Evolutionary conservation across 2,797 vertebrate genomes (phyloP).

Genomic region (Argya squamiceps): DNA sequence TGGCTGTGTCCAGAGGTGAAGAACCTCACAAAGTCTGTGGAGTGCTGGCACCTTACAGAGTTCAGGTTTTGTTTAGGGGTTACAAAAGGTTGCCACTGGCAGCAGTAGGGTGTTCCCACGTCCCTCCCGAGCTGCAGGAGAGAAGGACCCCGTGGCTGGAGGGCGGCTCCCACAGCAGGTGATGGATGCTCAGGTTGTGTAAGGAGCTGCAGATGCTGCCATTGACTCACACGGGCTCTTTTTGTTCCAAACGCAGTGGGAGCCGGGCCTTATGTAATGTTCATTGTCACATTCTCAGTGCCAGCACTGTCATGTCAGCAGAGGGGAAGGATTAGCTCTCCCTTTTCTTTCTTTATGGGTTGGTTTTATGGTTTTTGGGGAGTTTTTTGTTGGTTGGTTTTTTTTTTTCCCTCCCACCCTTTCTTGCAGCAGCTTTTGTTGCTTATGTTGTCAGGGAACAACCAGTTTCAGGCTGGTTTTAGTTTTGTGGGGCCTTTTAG

Average conservation of each 20-base stretch:
- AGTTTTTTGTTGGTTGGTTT: too few species aligned
- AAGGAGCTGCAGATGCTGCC: constrained; percentile 10
- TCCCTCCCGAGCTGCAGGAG: neutral
- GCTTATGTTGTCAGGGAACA: neutral
- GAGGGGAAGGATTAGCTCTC: constrained; percentile 38
- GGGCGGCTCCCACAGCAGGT: neutral
- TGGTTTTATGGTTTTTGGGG: neutral
- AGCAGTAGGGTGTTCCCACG: neutral
- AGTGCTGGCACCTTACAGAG: fast-evolving
- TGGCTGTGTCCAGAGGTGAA: neutral
- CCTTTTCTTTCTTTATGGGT: neutral
- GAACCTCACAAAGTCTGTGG: neutral
- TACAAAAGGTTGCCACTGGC: fast-evolving
- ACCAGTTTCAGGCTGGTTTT: neutral
- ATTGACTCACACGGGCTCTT: neutral
- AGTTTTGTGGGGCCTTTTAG: neutral
- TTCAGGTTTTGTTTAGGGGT: neutral
- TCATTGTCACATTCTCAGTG: constrained; percentile 38
- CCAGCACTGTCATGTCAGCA: constrained; percentile 16
- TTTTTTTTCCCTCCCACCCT: neutral
- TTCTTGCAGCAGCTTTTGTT: constrained; percentile 39
- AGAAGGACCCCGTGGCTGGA: neutral
- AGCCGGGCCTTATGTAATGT: constrained; percentile 53
- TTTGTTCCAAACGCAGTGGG: constrained; percentile 8
- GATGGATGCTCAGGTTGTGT: neutral